These are phyloP conservation scores for Melitaea athalia DNA, from an alignment of 2,888 invertebrate species.

Conservation along the genomic window DNA sequence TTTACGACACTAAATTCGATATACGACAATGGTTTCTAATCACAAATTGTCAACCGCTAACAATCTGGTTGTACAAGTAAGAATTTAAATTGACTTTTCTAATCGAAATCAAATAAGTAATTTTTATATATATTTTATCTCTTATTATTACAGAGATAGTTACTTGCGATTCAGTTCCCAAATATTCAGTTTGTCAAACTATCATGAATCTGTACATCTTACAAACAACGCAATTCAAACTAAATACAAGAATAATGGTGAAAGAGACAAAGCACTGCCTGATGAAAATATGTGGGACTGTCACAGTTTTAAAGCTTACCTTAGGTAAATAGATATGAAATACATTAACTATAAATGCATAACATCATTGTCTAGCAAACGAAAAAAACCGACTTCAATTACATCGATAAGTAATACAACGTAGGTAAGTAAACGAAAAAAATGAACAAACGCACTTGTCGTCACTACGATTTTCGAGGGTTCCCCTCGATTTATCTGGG, in stretches of 20 bases:
- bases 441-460: no score
- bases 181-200: constrained; percentile 91
- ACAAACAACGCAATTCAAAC: constrained; percentile 97
- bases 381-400: no score
- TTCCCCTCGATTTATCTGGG: no score
- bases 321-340: constrained; percentile 79
- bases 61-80: constrained; percentile 96
- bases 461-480: no score
- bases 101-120: not conserved
- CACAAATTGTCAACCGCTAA: constrained; percentile 93
- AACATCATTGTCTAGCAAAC: not conserved
- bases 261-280: constrained; percentile 89
- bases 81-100: constrained; percentile 28
- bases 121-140: not conserved
- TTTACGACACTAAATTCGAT: constrained; percentile 96
- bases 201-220: constrained; percentile 95
- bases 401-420: no score
- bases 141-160: constrained; percentile 85
- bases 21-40: constrained; percentile 98
- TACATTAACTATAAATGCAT: constrained; percentile 7
- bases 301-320: constrained; percentile 88
- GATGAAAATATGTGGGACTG: constrained; percentile 98
- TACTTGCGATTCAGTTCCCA: constrained; percentile 96
- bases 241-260: constrained; percentile 88
- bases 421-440: no score